These are phyloP conservation scores for Antennarius maculatus DNA, from an alignment of 2,797 vertebrate genomes.

Conservation along the genomic window DNA sequence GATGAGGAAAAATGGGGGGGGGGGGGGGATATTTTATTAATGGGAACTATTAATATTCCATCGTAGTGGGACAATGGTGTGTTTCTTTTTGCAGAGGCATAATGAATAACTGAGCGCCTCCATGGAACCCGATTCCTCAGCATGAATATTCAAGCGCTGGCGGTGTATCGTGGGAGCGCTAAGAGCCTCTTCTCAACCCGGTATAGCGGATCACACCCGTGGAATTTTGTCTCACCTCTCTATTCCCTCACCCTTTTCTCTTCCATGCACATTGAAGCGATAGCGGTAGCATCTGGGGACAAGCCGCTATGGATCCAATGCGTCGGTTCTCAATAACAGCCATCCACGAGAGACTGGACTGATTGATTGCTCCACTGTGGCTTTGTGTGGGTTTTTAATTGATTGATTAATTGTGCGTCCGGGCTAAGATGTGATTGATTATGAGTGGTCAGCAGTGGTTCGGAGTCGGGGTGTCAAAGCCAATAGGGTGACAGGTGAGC, in stretches of 20 bases:
- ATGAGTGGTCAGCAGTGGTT: constrained; percentile 60
- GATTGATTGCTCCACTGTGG: constrained; percentile 72
- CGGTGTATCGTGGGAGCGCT: constrained; percentile 64
- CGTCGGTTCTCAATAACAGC: constrained; percentile 55
- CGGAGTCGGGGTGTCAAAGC: constrained; percentile 44
- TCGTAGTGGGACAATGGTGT: constrained; percentile 77
- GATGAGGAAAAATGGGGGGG: constrained; percentile 30
- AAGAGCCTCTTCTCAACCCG: constrained; percentile 61
- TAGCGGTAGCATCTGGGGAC: constrained; percentile 40
- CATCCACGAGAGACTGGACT: constrained; percentile 55
- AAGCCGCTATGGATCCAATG: constrained; percentile 61
- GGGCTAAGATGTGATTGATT: constrained; percentile 73
- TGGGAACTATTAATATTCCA: constrained; percentile 84
- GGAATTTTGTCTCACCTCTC: constrained; percentile 61
- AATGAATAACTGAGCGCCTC: constrained; percentile 85
- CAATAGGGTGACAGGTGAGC: constrained; percentile 55
- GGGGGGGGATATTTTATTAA: constrained; percentile 84
- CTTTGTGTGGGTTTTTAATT: constrained; percentile 78
- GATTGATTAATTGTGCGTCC: constrained; percentile 76
- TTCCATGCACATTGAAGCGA: constrained; percentile 19
- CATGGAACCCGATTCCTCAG: constrained; percentile 68
- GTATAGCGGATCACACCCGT: constrained; percentile 56
- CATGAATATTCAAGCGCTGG: constrained; percentile 82
- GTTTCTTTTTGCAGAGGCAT: constrained; percentile 82
- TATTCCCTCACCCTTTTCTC: constrained; percentile 19